Evolutionary conservation across 2,113 vertebrate species (phyloP), one percentile per base, ranked within the genome.

Genomic region (Larimichthys polyactis): DNA sequence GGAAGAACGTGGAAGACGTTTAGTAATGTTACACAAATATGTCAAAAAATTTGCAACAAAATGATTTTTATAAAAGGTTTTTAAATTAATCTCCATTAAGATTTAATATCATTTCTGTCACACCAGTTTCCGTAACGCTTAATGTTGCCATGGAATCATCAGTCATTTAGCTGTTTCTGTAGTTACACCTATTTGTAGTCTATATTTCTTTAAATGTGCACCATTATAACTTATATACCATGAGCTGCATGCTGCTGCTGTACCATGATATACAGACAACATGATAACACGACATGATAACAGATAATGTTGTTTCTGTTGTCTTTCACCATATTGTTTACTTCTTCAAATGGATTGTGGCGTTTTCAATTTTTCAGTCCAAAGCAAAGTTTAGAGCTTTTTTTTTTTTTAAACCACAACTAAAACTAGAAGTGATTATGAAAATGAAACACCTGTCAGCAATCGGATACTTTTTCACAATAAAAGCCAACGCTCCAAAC

Each of bases 401-500:
- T 32, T 32, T 5, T 5, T 32, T 32, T 36, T 36, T 36, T 36
- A 7, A 79, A 62, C 20, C 44, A 29, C 40, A 62, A 36, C 22
- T 27, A 9, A 68, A 70, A 59, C 43, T 22, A 7, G 51, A 49
- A 57, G 68, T 5, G 15, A 70, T 79, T 75, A 81, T 81, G 85
- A 90, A 83, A 87, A 90, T 72, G 73, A 85, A 36, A 75, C 76
- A 87, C 79, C 85, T 83, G 83, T 79, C 80, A 72, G 78, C 57
- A 55, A 82, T 75, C 48, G 19, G 24, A 81, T 44, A 24, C 11
- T 6, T 55, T 67, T 75, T 75, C 40, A 63, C 40, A 82, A 71
- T 68, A 58, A 81, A 81, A 77, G 75, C 79, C 70, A 62, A 2
- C 54, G 24, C 60, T 48, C 62, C n/a, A 60, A 62, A 78, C 58